A percentile compares a stretch with the other conserved stretches of the same genome.
Evolutionary conservation across 2,113 vertebrate genomes (phyloP).

Genomic region (Alouatta palliata): DNA sequence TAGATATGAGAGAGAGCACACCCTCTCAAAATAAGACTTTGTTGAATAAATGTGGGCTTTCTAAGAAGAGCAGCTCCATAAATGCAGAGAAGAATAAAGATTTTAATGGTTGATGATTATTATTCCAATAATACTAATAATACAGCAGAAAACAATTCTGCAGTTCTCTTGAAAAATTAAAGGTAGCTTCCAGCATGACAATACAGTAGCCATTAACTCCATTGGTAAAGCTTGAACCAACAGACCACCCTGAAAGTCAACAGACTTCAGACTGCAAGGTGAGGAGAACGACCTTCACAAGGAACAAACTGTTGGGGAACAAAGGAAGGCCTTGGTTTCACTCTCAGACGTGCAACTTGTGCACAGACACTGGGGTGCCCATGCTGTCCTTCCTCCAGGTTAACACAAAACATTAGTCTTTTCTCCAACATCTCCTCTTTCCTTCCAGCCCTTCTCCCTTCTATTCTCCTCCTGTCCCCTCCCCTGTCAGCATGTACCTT

Average conservation of each 20-base stretch:
- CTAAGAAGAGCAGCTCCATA: background rate
- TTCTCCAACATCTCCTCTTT: background rate
- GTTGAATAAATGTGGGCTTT: background rate
- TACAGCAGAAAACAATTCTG: background rate
- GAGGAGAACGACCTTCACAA: background rate
- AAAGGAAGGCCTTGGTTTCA: background rate
- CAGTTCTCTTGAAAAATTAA: background rate
- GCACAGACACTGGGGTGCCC: background rate
- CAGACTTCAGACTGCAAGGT: background rate
- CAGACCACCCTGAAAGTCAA: background rate
- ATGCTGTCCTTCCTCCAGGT: background rate
- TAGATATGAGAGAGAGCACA: background rate
- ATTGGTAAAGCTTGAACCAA: background rate
- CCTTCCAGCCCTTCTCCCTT: background rate
- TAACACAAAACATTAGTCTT: background rate
- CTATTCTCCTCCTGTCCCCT: background rate
- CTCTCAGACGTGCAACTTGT: background rate
- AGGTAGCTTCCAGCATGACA: background rate
- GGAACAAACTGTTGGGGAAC: background rate
- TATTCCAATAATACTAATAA: background rate
- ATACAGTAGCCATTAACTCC: background rate
- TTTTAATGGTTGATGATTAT: background rate
- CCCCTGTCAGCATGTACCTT: background rate
- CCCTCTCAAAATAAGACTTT: background rate
- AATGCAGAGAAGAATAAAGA: background rate